Conservation (phyloP, 1,140 invertebrate genomes). For the Pseudomyrmex cubaensis region DNA sequence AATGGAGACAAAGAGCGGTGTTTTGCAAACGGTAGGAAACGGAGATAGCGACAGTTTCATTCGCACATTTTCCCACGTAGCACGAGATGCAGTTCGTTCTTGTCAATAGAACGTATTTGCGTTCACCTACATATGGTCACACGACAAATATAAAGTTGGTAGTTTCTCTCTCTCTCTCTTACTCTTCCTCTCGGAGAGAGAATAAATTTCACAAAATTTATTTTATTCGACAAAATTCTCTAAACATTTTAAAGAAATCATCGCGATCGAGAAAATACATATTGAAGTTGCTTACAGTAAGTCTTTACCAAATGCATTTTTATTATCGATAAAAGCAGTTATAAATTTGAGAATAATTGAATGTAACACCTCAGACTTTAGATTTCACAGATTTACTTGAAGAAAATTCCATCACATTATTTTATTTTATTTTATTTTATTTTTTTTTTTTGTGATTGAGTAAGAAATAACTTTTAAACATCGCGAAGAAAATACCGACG, state of each 20-base stretch:
- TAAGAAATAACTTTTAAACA: no score
- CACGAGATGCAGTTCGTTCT: not conserved
- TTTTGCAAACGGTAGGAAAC: not conserved
- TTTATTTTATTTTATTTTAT: no score
- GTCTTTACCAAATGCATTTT: not conserved
- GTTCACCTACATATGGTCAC: not conserved
- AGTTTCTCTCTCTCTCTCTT: conserved; percentile 1
- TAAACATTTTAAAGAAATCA: not conserved
- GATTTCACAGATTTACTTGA: no score
- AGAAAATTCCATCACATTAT: no score
- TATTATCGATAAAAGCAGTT: not conserved
- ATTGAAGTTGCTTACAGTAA: not conserved
- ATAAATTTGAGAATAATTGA: not conserved
- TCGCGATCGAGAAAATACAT: no score
- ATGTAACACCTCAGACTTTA: no score
- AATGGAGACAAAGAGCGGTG: not conserved
- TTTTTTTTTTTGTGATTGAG: no score
- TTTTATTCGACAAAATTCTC: not conserved
- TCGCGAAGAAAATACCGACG: no score
- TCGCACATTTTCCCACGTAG: conserved; percentile 20
- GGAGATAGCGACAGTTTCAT: not conserved
- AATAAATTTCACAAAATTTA: not conserved
- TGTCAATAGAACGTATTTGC: conserved; percentile 53
- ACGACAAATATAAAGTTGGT: conserved; percentile 45
- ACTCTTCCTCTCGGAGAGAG: no score